These are phyloP conservation scores for Drosophila grimshawi DNA, from an alignment of 1,140 invertebrate genomes.

Conservation along the genomic window DNA sequence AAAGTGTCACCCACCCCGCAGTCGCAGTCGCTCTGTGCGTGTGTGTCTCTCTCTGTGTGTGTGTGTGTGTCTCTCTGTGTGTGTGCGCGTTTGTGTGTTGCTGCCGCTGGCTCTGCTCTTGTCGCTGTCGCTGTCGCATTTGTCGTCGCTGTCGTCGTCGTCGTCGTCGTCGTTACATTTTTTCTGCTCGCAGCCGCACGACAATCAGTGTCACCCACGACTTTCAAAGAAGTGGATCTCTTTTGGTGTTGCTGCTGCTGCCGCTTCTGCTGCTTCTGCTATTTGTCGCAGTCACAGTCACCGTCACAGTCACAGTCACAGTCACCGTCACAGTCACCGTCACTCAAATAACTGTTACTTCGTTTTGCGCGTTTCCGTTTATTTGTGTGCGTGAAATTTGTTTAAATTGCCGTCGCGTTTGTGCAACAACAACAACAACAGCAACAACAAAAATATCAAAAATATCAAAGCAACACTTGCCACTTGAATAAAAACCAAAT, in stretches of 20 bases:
- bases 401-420: conserved; percentile 29
- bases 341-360: conserved; percentile 17
- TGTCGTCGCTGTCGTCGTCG: conserved; percentile 56
- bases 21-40: conserved; percentile 7
- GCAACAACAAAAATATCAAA: background rate
- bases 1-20: conserved; percentile 75
- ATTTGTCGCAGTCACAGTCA: conserved; percentile 25
- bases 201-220: conserved; percentile 84
- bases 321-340: conserved; percentile 13
- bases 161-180: conserved; percentile 62
- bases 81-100: conserved; percentile 1
- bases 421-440: conserved; percentile 5
- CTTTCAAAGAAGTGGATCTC: conserved; percentile 79
- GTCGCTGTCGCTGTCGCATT: conserved; percentile 32
- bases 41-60: background rate
- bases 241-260: conserved; percentile 44
- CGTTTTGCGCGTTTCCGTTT: conserved; percentile 1
- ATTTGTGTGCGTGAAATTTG: conserved; percentile 19
- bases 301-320: conserved; percentile 19
- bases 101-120: background rate
- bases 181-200: conserved; percentile 60
- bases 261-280: background rate
- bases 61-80: background rate
- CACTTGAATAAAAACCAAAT: background rate
- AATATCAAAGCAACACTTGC: no score